Base-by-base conservation (phyloP, 2,797 vertebrate species). In the Spinibarbus caldwelli region DNA sequence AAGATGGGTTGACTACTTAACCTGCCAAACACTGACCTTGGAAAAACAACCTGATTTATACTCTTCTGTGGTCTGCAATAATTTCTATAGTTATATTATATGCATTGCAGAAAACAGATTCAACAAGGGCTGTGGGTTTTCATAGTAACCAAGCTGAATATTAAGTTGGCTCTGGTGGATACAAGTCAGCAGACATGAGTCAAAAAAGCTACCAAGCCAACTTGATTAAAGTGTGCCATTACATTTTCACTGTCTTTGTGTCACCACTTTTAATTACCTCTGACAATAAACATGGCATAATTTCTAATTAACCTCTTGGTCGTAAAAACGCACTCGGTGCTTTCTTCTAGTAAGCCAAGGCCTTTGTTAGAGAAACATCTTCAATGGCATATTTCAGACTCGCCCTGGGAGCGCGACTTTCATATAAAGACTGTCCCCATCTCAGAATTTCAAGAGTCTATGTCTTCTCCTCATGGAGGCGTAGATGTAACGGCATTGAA, bases 251-350 rank as follows among this genome's bases (percentile, higher is more conserved):
- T 70, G 83, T 88, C 88, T 84, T 87, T 89, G 83, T 85, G 72
- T 71, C 82, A 68, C 67, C 83, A 71, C n/a, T 86, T 86, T 88
- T 87, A 90, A 89, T 90, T 89, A 90, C 83, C 77, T 75, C 87
- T 70, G 77, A 89, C 88, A 89, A 87, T 88, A 84, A 89, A 87
- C 71, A 81, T 84, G 57, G 80, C 59, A 84, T 84, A 45, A 79
- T 89, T 89, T 86, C 73, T 88, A 90, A 90, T 89, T 89, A 89
- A 88, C 86, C 78, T 85, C 85, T 59, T 45, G 49, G 49, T 80
- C 23, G 15, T 54, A 67, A 59, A 23, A 80, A 36, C 11, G 4
- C 43, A 31, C 77, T 19, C 5, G 1, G 47, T 43, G 66, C 68
- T 77, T 82, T 78, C 59, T 41, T 79, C 75, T 73, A 73, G 75